Base-by-base conservation (phyloP, 2,113 vertebrate species). In the Pelvicachromis taeniatus region DNA sequence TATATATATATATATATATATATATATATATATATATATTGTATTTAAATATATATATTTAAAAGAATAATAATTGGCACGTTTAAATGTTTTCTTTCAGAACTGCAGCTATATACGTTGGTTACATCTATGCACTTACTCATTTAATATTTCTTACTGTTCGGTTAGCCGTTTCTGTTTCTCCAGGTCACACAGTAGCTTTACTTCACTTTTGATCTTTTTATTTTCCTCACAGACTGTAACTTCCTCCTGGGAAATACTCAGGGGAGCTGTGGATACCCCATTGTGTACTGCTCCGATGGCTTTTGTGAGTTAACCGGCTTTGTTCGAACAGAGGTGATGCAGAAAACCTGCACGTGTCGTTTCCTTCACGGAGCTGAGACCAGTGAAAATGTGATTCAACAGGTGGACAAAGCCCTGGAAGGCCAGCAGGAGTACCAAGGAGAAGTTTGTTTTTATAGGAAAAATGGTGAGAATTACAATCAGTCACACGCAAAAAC, bases 241-340 rank as follows among this genome's bases (percentile, higher is more conserved):
- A 99, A 99, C 95, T 99, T 99, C 94, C 96, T 99, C 45, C 96
- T 99, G 95, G 98, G 97, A 59, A 99, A 98, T 1, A 97, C 97
- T 0, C 97, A 98, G 95, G 97, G 98, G 77, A 96, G 95, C 23
- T 94, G 95, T 0, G 98, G 98, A 54, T 98, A 97, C 94, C 98
- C 97, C 75, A 97, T 99, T 0, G 98, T 99, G 26, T 99, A 99
- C 95, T 99, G 98, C 92, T 99, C 98, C 0, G 98, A 99, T 3
- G 98, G 98, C 40, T 99, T 99, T 91, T 99, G 98, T 1, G 98
- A 99, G 86, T 97, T 99, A 92, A 99, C 98, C 0, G 97, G 98
- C 85, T 99, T 98, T 6, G 92, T 94, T 53, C 97, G 98, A 73
- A 98, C 96, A 0, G 98, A 99, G 91, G 97, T 98, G 93, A 99